These are phyloP conservation scores for Drosophila vallismaia DNA, from an alignment of 2,888 invertebrate genomes.

Conservation along the genomic window DNA sequence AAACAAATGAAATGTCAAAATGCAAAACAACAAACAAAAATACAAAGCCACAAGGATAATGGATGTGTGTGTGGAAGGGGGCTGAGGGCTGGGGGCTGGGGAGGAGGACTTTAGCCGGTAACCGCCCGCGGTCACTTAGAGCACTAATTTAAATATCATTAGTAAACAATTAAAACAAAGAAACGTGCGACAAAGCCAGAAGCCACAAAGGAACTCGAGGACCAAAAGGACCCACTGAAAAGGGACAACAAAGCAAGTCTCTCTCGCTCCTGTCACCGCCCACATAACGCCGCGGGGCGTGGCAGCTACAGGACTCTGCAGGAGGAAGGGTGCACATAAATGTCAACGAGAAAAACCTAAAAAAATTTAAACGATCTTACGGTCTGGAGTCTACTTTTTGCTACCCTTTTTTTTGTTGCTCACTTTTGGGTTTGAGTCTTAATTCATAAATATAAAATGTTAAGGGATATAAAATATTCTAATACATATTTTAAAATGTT, in stretches of 20 bases:
- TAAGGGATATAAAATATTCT: no score
- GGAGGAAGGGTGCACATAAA: conserved; percentile 35
- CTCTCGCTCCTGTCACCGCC: conserved; percentile 59
- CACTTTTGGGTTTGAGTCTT: no score
- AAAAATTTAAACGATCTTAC: conserved; percentile 1
- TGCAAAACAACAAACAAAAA: conserved; percentile 34
- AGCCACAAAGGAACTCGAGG: conserved; percentile 13
- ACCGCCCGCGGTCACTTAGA: conserved; percentile 66
- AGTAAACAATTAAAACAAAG: conserved; percentile 74
- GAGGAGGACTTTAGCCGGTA: not conserved
- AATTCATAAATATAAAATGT: no score
- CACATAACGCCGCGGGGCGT: conserved; percentile 16
- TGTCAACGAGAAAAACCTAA: conserved; percentile 33
- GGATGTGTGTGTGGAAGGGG: conserved; percentile 1
- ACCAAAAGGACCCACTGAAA: conserved; percentile 1
- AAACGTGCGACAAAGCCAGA: conserved; percentile 35
- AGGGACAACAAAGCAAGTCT: conserved; percentile 45
- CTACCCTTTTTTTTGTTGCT: conserved; percentile 2
- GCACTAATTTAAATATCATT: conserved; percentile 80
- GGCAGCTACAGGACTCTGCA: conserved; percentile 4
- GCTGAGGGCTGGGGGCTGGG: not conserved
- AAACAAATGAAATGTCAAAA: conserved; percentile 50
- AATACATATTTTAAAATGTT: no score
- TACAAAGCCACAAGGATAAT: conserved; percentile 37
- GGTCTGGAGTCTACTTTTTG: not conserved